Evolutionary conservation across 2,888 invertebrate genomes (phyloP), one percentile per base, ranked within the genome.

Genomic region (Cryptocheilus praepositus): DNA sequence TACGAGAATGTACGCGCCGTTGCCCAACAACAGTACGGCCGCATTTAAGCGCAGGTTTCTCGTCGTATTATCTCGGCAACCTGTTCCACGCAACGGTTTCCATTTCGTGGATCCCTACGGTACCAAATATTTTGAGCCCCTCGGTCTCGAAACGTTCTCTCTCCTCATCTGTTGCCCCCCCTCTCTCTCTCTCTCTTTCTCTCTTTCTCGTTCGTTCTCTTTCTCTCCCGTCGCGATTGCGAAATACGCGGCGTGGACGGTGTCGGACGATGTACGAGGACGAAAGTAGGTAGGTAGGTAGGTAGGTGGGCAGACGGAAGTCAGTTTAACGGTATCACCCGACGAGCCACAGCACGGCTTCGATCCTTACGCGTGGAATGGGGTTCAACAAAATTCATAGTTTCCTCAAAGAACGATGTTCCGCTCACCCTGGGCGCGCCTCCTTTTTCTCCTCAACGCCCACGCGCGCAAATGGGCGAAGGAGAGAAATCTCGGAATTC

Each of bases 231-330:
- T 64, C 51, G 55, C 63, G 53, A 68, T 75, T 71, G 69, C 71
- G 69, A 74, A 74, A 75, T 64, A 53, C 69, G 57, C 69, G 52
- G 61, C 68, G 65, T n/a, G 67, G 67, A 71, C 68, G 67, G 54
- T 70, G 74, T 52, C 62, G 75, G 64, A 71, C 79, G 80, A 79
- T 75, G 66, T 75, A 80, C 73, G 80, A 76, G 77, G 70, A 77
- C 67, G 79, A 83, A 82, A 81, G 86, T 84, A 85, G 83, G 83
- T 82, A 83, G 83, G 83, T 83, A 83, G 83, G 81, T 83, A 83
- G 83, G 80, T 85, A 83, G 84, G 85, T 85, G 78, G 83, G 79
- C 76, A 84, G 84, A 81, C 86, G 86, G 86, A 86, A 86, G 85
- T 86, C 82, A 81, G 81, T 82, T 84, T 86, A 86, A 86, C 86